Percentiles rank a stretch among this genome's conserved stretches.
These are phyloP conservation scores for Hermaeophaga mercurialis DNA, from an alignment of 2,888 invertebrate genomes.

Conservation along the genomic window DNA sequence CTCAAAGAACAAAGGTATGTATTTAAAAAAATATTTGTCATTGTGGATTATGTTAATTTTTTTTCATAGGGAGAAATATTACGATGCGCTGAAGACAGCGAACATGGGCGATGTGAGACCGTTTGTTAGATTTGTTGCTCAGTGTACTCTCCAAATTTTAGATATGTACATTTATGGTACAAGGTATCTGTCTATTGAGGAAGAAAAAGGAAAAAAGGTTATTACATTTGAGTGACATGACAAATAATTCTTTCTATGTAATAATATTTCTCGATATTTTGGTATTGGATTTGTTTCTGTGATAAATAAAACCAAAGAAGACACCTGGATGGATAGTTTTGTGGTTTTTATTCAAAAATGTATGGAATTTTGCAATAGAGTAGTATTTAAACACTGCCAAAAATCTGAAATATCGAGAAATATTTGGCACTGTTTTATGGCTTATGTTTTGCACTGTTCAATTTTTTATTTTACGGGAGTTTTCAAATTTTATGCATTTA, in stretches of 20 bases:
- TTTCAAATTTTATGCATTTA: too few species aligned
- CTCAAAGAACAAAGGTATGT: conserved; percentile 76
- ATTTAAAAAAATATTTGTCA: background rate
- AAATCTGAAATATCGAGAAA: too few species aligned
- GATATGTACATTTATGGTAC: conserved; percentile 51
- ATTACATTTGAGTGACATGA: conserved; percentile 29
- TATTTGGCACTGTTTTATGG: too few species aligned
- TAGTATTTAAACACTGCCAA: too few species aligned
- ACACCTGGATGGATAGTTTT: too few species aligned
- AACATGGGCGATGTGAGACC: conserved; percentile 95
- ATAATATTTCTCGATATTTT: conserved; percentile 7
- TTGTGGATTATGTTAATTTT: too few species aligned
- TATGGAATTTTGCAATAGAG: too few species aligned
- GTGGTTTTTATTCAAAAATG: too few species aligned
- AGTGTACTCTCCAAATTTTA: conserved; percentile 68
- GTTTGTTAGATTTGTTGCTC: conserved; percentile 94
- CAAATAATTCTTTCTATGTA: background rate
- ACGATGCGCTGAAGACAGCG: conserved; percentile 86
- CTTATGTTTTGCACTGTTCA: too few species aligned
- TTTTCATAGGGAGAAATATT: conserved; percentile 71
- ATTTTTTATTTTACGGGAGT: too few species aligned
- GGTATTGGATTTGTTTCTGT: background rate
- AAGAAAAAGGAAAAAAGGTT: conserved; percentile 36
- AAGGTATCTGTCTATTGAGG: conserved; percentile 42
- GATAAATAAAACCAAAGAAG: background rate